Conservation (phyloP, 2,888 invertebrate genomes). For the Aproaerema taeniolella region DNA sequence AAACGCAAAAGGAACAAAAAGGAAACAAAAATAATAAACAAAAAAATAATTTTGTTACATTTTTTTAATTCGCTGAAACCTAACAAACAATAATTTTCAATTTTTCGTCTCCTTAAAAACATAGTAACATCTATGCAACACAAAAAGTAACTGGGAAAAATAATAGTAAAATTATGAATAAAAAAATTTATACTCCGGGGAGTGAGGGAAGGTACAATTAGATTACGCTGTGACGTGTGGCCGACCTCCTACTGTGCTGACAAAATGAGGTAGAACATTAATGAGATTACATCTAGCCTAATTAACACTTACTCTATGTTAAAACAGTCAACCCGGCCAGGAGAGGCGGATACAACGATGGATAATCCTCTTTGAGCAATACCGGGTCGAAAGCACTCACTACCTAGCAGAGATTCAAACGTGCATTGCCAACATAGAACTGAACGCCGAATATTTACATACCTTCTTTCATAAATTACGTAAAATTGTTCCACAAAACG, state of each 20-base stretch:
- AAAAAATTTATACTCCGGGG: conserved; percentile 73
- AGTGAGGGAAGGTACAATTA: conserved; percentile 74
- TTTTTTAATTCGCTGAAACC: conserved; percentile 78
- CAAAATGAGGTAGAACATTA: conserved; percentile 62
- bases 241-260: conserved; percentile 54
- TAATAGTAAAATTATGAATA: conserved; percentile 58
- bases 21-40: conserved; percentile 57
- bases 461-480: conserved; percentile 22
- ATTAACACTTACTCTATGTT: conserved; percentile 63
- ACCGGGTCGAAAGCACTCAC: conserved; percentile 57
- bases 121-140: conserved; percentile 79
- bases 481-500: conserved; percentile 29
- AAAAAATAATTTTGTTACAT: conserved; percentile 71
- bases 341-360: conserved; percentile 30
- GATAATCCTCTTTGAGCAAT: conserved; percentile 43
- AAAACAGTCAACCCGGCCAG: conserved; percentile 54
- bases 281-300: conserved; percentile 71
- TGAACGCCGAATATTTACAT: conserved; percentile 28
- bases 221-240: conserved; percentile 59
- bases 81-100: conserved; percentile 77
- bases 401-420: conserved; percentile 73
- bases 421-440: conserved; percentile 25
- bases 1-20: conserved; percentile 34
- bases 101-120: conserved; percentile 72
- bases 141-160: conserved; percentile 73